Evolutionary conservation across 2,797 vertebrate species (phyloP), one percentile per base, ranked within the genome.

Genomic region (Tragelaphus oryx): DNA sequence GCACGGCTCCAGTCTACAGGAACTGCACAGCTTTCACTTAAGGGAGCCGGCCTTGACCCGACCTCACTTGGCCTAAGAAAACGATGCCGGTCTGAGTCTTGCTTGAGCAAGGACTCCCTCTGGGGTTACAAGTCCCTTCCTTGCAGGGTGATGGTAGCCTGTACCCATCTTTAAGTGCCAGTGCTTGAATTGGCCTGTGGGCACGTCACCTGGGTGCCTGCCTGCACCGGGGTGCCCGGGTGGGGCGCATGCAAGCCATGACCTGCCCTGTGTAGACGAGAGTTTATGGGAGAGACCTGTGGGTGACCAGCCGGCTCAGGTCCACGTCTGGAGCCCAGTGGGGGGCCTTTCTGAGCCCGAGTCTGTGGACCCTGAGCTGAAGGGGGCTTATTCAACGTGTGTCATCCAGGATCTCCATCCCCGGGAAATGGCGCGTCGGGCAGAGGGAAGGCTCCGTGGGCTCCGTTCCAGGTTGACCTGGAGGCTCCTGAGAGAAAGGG

Each of bases 401-500:
- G 60, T 48, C 74, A 26, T n/a, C 10, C 20, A 18, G 17, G 71
- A 28, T 54, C 87, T 57, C 75, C 55, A 76, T 93, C 85, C 84
- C 54, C 8, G 37, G 94, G 93, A 96, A 88, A 55, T 11, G 3
- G 11, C 20, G 26, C 14, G 55, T 33, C 4, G 55, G 54, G 62
- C 24, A 1, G 52, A 75, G 62, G 30, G 48, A 52, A 60, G 90
- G 1, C 28, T 24, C 52, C 68, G 0, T 11, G 74, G 65, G 46
- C 54, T 87, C 78, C 1, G 3, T 11, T 86, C 91, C 84, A 83
- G 76, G 87, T 52, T 13, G 18, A 60, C 18, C 82, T 41, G 44
- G 48, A 50, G 68, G 48, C 65, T 95, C 48, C 83, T 80, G 54
- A 80, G 84, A 89, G 85, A 95, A 79, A 52, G 65, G 60, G 26